These are phyloP conservation scores for Cheumatopsyche charites DNA, from an alignment of 1,140 invertebrate genomes.

Conservation along the genomic window DNA sequence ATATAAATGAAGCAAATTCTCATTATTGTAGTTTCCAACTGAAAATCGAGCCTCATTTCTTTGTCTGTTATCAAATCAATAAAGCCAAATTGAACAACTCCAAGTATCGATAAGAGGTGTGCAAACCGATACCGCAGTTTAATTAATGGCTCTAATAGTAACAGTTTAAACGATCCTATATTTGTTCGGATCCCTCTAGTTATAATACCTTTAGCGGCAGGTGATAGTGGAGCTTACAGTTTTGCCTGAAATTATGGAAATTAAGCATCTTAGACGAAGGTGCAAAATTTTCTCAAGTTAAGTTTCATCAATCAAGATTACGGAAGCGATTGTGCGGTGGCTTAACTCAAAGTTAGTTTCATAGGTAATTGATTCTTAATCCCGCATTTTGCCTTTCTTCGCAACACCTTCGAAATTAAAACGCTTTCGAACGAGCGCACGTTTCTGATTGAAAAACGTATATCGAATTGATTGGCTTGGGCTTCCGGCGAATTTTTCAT, in stretches of 20 bases:
- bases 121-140: no score
- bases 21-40: no score
- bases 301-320: slow-evolving; percentile 28
- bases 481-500: no score
- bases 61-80: no score
- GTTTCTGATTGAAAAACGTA: no score
- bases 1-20: no score
- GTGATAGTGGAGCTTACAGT: slow-evolving; percentile 19
- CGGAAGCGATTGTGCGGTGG: slow-evolving; percentile 23
- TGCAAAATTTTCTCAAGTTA: slow-evolving; percentile 18
- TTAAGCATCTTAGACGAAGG: slow-evolving; percentile 22
- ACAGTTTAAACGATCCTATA: slow-evolving; percentile 8
- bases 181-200: neutral
- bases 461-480: no score
- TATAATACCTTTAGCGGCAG: slow-evolving; percentile 17
- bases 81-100: no score
- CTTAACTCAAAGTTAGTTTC: slow-evolving; percentile 23
- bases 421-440: neutral
- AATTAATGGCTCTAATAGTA: slow-evolving; percentile 1
- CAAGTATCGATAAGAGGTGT: no score
- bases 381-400: neutral
- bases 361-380: slow-evolving; percentile 25
- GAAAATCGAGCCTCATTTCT: no score
- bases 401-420: neutral
- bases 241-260: slow-evolving; percentile 25